phyloP scores from a whole-genome alignment of 1,140 invertebrate genomes.

The Whitmania pigra region DNA sequence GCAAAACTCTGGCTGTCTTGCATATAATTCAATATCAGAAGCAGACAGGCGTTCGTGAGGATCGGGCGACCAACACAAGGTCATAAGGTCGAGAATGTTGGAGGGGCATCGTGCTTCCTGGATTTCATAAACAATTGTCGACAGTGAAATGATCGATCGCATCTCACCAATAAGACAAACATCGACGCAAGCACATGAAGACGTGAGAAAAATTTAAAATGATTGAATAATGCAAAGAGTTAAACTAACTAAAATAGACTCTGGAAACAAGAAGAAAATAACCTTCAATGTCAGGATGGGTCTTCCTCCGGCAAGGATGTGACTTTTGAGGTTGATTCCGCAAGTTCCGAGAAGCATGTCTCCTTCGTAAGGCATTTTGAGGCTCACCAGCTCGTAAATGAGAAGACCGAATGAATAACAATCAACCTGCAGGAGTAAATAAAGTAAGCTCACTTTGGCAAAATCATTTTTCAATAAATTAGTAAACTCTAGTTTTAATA shows the following conservation, averaged over 20 bases:
- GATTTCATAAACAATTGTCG: too few species aligned
- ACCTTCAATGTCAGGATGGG: constrained; percentile 65
- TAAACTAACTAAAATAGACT: background rate
- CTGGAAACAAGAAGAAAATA: background rate
- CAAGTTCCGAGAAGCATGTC: constrained; percentile 46
- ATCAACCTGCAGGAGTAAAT: constrained; percentile 57
- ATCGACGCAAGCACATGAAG: too few species aligned
- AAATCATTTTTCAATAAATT: background rate
- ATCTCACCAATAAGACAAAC: too few species aligned
- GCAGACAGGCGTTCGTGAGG: constrained; percentile 75
- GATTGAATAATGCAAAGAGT: too few species aligned
- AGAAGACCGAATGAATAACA: constrained; percentile 99
- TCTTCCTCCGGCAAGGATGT: constrained; percentile 80
- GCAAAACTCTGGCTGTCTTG: constrained; percentile 78
- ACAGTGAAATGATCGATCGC: too few species aligned
- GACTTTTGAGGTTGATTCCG: constrained; percentile 60
- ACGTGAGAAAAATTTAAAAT: too few species aligned
- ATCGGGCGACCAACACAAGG: constrained; percentile 80
- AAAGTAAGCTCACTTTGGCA: constrained; percentile 12
- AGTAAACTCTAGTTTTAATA: constrained; percentile 34
- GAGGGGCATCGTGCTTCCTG: constrained; percentile 36
- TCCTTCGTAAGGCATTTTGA: constrained; percentile 84
- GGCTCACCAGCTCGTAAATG: constrained; percentile 82
- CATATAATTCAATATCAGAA: constrained; percentile 79
- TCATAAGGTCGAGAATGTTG: constrained; percentile 85